Evolutionary conservation across 2,113 vertebrate species (phyloP), one percentile per base, ranked within the genome.

Genomic region (Crocuta crocuta): DNA sequence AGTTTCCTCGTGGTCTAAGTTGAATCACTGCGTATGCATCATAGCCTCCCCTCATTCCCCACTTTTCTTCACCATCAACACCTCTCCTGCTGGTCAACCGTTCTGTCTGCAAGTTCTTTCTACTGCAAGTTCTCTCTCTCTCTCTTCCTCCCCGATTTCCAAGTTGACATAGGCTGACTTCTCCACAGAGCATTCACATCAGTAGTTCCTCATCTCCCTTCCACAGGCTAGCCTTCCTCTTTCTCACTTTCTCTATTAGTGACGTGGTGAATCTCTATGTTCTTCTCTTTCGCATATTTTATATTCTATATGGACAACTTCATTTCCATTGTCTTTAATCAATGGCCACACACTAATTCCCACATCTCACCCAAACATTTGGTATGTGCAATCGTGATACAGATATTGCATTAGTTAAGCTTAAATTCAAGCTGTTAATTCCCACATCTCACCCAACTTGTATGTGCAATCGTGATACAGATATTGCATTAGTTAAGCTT

Each of bases 21-120:
- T 15, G 19, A 50, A 26, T n/a, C 58, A 4, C 0, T 5, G 4
- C 45, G 48, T 6, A 4, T 21, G 0, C 58, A 61, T 21, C 7
- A 23, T 19, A 68, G 33, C 11, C 17, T 82, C 53, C 0, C 19
- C 10, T 12, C 15, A 28, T 61, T 66, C 31, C 43, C 35, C 39
- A n/a, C 4, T 33, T 35, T 10, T 39, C 66, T 39, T 88, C 33
- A 21, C 11, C 50, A 33, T 39, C 5, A 28, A 33, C 74, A 66
- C 9, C 48, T 2, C 53, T 45, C 16, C 53, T 31, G 15, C n/a
- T 9, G 24, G 65, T 50, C 15, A 48, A 48, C 13, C 15, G 16
- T 86, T 43, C 48, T 39, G 28, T 78, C n/a, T 43, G 1, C 11
- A 65, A 35, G 12, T 26, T 35, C n/a, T 73, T n/a, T 12, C 70